Conservation (phyloP, 2,888 invertebrate species). For the Axea sp. region DNA sequence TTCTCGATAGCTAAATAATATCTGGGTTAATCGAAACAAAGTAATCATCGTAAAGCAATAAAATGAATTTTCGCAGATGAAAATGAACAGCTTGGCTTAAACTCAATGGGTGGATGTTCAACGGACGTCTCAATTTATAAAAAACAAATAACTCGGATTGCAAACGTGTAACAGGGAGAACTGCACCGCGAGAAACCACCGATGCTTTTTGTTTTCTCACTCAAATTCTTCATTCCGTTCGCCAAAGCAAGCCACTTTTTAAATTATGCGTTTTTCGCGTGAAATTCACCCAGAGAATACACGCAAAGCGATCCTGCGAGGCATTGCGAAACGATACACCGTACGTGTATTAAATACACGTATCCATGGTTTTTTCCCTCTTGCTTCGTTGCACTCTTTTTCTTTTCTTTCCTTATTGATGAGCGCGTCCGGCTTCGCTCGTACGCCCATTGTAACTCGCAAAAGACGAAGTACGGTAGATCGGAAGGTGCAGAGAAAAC, state of each 20-base stretch:
- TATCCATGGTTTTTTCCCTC: not conserved
- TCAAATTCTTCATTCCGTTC: not conserved
- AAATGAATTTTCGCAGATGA: slow-evolving; percentile 24
- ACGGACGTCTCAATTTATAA: slow-evolving; percentile 17
- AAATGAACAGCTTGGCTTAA: not conserved
- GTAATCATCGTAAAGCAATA: slow-evolving; percentile 14
- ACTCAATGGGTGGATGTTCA: slow-evolving; percentile 7
- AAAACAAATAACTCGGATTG: slow-evolving; percentile 12
- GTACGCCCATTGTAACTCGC: slow-evolving; percentile 36
- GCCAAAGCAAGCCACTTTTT: not conserved
- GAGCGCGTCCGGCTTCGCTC: slow-evolving; percentile 16
- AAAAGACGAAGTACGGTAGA: slow-evolving; percentile 35
- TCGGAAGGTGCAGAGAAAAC: slow-evolving; percentile 10
- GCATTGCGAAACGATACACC: slow-evolving; percentile 1
- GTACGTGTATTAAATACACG: slow-evolving; percentile 3
- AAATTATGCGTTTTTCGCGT: slow-evolving; percentile 28
- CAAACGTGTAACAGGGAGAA: too few species aligned
- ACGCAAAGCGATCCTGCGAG: slow-evolving; percentile 7
- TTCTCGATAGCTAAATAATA: too few species aligned
- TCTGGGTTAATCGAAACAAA: slow-evolving; percentile 9
- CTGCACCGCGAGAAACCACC: too few species aligned
- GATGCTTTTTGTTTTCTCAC: too few species aligned
- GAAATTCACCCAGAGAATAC: slow-evolving; percentile 25
- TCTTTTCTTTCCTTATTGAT: slow-evolving; percentile 36
- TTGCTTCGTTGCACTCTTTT: not conserved